Conservation (phyloP, 2,113 vertebrate species). For the Cinclus cinclus region DNA sequence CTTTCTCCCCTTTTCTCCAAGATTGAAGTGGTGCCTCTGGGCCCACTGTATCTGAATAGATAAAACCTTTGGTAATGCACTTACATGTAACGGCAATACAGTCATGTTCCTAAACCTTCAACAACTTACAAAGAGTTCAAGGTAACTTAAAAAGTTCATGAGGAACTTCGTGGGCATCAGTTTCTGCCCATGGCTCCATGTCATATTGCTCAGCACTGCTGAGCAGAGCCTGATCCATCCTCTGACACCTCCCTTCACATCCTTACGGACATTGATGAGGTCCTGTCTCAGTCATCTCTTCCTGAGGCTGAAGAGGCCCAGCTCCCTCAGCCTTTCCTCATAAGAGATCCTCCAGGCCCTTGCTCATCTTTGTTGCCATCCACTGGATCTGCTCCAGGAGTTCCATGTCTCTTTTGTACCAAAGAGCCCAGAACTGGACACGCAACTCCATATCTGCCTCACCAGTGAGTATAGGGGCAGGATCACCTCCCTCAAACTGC, state of each 20-base stretch:
- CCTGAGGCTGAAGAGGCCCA: background rate
- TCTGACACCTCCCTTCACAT: background rate
- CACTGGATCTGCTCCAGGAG: background rate
- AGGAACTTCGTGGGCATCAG: background rate
- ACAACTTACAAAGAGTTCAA: background rate
- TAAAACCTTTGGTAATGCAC: background rate
- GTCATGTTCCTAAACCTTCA: background rate
- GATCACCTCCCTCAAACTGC: rapidly evolving
- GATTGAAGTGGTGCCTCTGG: background rate
- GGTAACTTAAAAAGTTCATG: background rate
- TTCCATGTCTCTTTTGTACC: background rate
- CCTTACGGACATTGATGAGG: background rate
- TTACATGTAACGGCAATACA: background rate
- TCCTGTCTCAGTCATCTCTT: too few relatives aligned
- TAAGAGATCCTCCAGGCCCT: background rate
- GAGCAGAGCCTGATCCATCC: background rate
- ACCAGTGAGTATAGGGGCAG: background rate
- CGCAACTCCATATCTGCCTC: background rate
- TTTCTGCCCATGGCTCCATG: background rate
- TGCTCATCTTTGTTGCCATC: too few relatives aligned
- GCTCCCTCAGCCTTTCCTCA: background rate
- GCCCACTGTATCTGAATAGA: background rate
- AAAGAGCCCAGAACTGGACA: background rate
- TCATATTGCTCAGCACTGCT: background rate
- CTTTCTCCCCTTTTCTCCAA: background rate